Evolutionary conservation across 2,888 invertebrate genomes (phyloP).

Genomic region (Drosophila cognata): DNA sequence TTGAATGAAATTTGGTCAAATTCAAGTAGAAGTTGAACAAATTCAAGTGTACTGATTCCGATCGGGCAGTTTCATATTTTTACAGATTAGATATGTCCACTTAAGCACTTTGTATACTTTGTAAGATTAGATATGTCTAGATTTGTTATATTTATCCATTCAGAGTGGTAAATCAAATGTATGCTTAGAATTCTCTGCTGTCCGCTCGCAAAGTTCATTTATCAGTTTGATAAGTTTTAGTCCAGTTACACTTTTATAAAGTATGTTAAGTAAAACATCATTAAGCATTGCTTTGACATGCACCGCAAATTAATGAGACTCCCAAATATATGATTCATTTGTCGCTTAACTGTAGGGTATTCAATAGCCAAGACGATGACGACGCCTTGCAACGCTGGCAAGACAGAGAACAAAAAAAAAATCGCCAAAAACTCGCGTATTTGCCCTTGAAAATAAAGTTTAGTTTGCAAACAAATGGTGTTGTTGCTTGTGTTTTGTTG

Average conservation of each 20-base stretch:
- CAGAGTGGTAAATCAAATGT: not conserved
- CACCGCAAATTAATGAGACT: not conserved
- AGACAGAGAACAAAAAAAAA: slow-evolving; percentile 29
- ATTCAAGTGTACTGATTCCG: not conserved
- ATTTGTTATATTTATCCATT: not conserved
- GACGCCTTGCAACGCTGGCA: slow-evolving; percentile 58
- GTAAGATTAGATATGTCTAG: not conserved
- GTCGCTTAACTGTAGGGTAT: slow-evolving; percentile 51
- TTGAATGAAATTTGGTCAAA: not conserved
- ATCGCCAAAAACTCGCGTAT: slow-evolving; percentile 58
- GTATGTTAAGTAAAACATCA: not conserved
- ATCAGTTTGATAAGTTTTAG: not conserved
- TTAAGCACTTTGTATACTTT: not conserved
- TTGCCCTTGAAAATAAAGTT: slow-evolving; percentile 79
- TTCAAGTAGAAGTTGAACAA: not conserved
- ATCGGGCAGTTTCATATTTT: not conserved
- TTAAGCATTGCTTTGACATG: not conserved
- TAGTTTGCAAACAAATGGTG: slow-evolving; percentile 63
- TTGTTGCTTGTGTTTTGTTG: slow-evolving; percentile 29
- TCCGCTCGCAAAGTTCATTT: not conserved
- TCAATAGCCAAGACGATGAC: slow-evolving; percentile 42
- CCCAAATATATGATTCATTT: not conserved
- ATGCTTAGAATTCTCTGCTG: not conserved
- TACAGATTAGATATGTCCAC: not conserved
- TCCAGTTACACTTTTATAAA: not conserved